Base-by-base conservation (phyloP, 2,113 vertebrate species). In the Ranitomeya imitator region DNA sequence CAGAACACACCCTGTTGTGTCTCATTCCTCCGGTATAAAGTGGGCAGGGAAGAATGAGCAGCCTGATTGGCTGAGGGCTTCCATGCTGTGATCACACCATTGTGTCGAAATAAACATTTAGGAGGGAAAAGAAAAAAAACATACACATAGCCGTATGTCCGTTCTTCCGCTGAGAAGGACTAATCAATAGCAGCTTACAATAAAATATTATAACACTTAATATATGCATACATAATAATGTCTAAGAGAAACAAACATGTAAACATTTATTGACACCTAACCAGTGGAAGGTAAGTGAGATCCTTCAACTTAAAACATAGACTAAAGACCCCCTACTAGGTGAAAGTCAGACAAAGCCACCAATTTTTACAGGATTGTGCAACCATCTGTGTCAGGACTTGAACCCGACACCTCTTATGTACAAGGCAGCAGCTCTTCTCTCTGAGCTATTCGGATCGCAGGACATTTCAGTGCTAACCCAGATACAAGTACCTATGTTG, bases 31-130 rank as follows among this genome's bases (percentile, higher is more conserved):
- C 15, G 11, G 77, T 88, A 77, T 63, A 31, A 83, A 84, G 80
- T 88, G 87, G 87, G 87, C 87, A 88, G 71, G 69, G 80, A 84
- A 83, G 71, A 88, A 88, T 77, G 80, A 83, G 57, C 21, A 65
- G 71, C 80, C 71, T 88, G 80, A 88, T 88, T 88, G 87, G 87
- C 45, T 83, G 80, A 76, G 87, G 69, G 63, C 45, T 23, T n/a
- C 67, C 80, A 83, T 26, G 87, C 87, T 88, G 80, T 18, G 87
- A 77, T n/a, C 26, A 55, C 45, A 67, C 87, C 80, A 88, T 74
- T 84, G 71, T 83, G 83, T 71, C 15, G 57, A 83, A 88, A 83
- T 76, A 88, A 88, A 83, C 59, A 67, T 88, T 83, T 88, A 81
- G 31, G 54, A 81, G 63, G 65, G 31, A 52, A 67, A 19, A 77